phyloP scores from a whole-genome alignment of 1,140 invertebrate genomes.

The Alviniconcha marisindica region DNA sequence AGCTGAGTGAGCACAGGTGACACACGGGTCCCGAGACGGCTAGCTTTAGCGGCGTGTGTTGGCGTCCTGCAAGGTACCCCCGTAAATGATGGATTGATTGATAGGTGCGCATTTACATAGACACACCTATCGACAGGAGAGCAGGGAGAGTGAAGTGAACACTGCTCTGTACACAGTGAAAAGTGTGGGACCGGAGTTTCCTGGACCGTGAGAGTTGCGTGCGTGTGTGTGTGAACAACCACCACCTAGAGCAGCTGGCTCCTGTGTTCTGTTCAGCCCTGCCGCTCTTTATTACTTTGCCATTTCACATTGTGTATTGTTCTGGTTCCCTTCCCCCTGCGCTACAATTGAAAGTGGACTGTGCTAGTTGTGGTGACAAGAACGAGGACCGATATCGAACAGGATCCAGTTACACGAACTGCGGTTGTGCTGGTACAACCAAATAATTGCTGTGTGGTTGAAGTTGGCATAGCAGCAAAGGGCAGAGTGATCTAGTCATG shows the following conservation, averaged over 20 bases:
- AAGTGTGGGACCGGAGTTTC: neutral
- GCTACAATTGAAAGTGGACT: slow-evolving; percentile 2
- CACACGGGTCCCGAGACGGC: neutral
- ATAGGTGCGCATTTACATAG: slow-evolving; percentile 40
- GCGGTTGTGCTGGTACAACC: no score
- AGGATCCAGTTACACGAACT: neutral
- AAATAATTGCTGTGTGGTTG: no score
- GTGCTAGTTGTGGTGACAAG: neutral
- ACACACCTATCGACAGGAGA: slow-evolving; percentile 36
- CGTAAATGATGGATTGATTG: slow-evolving; percentile 31
- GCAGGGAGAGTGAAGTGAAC: neutral
- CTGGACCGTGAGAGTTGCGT: neutral
- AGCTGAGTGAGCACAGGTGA: slow-evolving; percentile 29
- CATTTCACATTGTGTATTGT: no score
- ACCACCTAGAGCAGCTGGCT: neutral
- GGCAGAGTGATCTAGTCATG: no score
- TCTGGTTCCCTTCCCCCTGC: no score
- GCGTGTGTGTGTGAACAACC: neutral
- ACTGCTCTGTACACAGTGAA: no score
- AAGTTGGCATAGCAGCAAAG: no score
- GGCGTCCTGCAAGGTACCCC: neutral
- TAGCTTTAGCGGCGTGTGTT: slow-evolving; percentile 6
- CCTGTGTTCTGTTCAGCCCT: neutral
- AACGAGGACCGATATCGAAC: neutral
- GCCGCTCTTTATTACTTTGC: no score